Percentiles rank a stretch among this genome's conserved stretches.
These are phyloP conservation scores for Coccyzus lansbergi DNA, from an alignment of 2,797 vertebrate genomes.

Conservation along the genomic window DNA sequence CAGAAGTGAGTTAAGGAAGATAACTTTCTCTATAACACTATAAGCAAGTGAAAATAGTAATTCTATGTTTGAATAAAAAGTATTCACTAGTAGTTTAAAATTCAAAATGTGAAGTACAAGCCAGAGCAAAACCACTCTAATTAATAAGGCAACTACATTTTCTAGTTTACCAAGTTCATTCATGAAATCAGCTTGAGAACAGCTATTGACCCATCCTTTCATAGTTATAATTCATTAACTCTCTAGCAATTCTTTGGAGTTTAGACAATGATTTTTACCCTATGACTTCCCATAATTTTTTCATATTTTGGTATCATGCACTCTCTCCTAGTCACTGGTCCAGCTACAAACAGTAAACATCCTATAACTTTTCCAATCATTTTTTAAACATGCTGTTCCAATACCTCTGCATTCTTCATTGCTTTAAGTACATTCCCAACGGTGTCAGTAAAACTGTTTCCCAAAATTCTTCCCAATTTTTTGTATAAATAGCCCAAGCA, in stretches of 20 bases:
- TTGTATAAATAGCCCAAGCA: slow-evolving; percentile 91
- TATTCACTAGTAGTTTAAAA: neutral
- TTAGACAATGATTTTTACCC: neutral
- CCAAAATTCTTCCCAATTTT: slow-evolving; percentile 89
- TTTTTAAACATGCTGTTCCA: slow-evolving; percentile 60
- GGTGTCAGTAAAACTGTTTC: slow-evolving; percentile 86
- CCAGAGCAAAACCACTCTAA: neutral
- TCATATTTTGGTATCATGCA: slow-evolving; percentile 16
- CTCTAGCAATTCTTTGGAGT: neutral
- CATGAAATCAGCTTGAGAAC: neutral
- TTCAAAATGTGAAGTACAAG: neutral
- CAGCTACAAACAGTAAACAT: slow-evolving; percentile 1
- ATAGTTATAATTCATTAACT: neutral
- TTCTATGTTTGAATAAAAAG: neutral
- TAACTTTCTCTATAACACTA: neutral
- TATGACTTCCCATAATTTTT: neutral
- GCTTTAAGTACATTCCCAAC: slow-evolving; percentile 90
- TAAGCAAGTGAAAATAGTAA: neutral
- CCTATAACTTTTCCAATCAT: slow-evolving; percentile 40
- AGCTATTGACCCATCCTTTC: neutral
- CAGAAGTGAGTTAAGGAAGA: neutral
- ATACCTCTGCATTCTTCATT: slow-evolving; percentile 94
- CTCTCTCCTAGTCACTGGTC: neutral
- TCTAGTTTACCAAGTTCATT: neutral
- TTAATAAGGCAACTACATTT: neutral